Evolutionary conservation across 2,113 vertebrate genomes (phyloP).

Genomic region (Cynoglossus semilaevis): DNA sequence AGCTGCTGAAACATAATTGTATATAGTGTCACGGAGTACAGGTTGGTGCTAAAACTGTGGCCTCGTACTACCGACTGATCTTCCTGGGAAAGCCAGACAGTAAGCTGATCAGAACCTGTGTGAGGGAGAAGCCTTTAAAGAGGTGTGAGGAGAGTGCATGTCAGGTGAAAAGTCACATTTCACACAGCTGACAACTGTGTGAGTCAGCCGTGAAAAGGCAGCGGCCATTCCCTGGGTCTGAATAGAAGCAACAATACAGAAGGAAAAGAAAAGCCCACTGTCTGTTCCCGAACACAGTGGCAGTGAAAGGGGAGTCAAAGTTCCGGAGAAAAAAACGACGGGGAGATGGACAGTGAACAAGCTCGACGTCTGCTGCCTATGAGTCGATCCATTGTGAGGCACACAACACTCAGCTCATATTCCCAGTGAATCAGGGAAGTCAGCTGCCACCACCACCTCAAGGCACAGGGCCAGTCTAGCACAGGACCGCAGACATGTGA

Average conservation of each 20-base stretch:
- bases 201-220: constrained; percentile 2
- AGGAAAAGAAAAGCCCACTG: constrained; percentile 34
- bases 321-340: constrained; percentile 24
- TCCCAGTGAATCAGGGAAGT: constrained; percentile 53
- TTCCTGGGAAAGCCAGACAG: not conserved
- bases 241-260: constrained; percentile 2
- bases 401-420: constrained; percentile 39
- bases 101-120: not conserved
- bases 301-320: constrained; percentile 58
- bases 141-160: not conserved
- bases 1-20: too few relatives aligned
- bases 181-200: not conserved
- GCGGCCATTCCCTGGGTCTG: not conserved
- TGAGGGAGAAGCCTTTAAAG: not conserved
- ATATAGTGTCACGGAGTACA: too few relatives aligned
- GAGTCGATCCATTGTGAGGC: constrained; percentile 64
- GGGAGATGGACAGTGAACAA: constrained; percentile 41
- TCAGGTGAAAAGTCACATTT: constrained; percentile 10
- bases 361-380: constrained; percentile 29
- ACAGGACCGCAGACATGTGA: constrained; percentile 70
- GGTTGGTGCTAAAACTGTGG: not conserved
- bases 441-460: constrained; percentile 65
- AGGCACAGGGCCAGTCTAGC: constrained; percentile 60
- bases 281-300: constrained; percentile 35
- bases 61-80: not conserved